Evolutionary conservation across 2,888 invertebrate genomes (phyloP).

Genomic region (Archaeoteleia sp.): DNA sequence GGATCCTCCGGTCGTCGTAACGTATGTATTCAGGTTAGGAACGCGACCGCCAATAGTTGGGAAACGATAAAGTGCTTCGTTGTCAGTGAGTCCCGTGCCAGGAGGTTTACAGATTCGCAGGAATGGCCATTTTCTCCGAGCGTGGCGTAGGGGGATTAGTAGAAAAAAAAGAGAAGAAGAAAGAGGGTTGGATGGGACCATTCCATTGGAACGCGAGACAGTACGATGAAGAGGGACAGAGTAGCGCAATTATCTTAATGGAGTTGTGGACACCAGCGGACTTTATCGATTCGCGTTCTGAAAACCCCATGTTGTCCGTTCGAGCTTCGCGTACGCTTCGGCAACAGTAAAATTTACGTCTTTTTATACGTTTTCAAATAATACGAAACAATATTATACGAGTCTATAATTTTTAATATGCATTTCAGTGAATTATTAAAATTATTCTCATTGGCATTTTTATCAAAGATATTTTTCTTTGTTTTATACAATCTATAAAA

Average conservation of each 20-base stretch:
- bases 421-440: no score
- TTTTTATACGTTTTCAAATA: no score
- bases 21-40: conserved; percentile 61
- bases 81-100: conserved; percentile 34
- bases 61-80: conserved; percentile 50
- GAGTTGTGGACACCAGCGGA: conserved; percentile 66
- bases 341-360: conserved; percentile 1
- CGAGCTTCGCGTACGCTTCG: conserved; percentile 12
- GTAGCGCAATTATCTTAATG: conserved; percentile 72
- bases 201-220: conserved; percentile 1
- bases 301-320: conserved; percentile 36
- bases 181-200: conserved; percentile 10
- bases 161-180: conserved; percentile 36
- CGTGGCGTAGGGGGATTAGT: conserved; percentile 8
- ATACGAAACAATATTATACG: no score
- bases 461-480: no score
- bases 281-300: conserved; percentile 64
- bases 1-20: conserved; percentile 41
- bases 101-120: conserved; percentile 39
- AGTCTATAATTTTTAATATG: no score
- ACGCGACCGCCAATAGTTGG: conserved; percentile 56
- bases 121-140: conserved; percentile 44
- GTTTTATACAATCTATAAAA: not conserved
- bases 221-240: conserved; percentile 19
- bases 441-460: no score